A percentile compares a stretch with the other conserved stretches of the same genome.
Conservation (phyloP, 1,140 invertebrate species). For the Calosoma granatense region DNA sequence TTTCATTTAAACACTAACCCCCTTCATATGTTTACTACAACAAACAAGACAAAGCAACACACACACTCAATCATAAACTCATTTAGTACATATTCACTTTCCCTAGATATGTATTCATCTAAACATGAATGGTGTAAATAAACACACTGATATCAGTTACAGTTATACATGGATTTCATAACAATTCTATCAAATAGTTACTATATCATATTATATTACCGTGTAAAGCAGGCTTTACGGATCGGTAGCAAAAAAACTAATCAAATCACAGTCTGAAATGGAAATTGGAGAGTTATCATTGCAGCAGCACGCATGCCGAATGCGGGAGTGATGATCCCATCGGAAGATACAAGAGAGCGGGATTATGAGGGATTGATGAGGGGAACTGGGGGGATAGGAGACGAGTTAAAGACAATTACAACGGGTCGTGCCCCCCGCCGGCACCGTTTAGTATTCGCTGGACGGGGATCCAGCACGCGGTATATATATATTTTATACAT, state of each 20-base stretch:
- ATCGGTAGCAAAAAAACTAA: conserved; percentile 5
- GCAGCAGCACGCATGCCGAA: not conserved
- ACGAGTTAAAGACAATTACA: not conserved
- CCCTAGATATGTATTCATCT: too few relatives aligned
- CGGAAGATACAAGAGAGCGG: too few relatives aligned
- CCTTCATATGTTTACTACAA: too few relatives aligned
- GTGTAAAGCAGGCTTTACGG: not conserved
- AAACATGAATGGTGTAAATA: too few relatives aligned
- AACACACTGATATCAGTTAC: too few relatives aligned
- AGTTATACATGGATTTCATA: too few relatives aligned
- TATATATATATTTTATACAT: conserved; percentile 4
- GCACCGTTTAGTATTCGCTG: not conserved
- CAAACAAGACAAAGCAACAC: too few relatives aligned
- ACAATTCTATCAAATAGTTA: too few relatives aligned
- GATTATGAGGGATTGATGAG: not conserved
- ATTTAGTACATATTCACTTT: too few relatives aligned
- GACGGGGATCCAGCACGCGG: not conserved
- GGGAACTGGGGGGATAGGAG: not conserved
- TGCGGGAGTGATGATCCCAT: not conserved
- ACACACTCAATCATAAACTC: too few relatives aligned
- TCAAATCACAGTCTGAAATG: conserved; percentile 1
- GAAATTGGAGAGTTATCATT: conserved; percentile 5
- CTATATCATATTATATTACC: too few relatives aligned
- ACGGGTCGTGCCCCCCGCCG: not conserved
- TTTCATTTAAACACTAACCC: too few relatives aligned